Percentiles rank a stretch among this genome's conserved stretches.
These are phyloP conservation scores for Sebastes jordani DNA, from an alignment of 2,797 vertebrate species.

Conservation along the genomic window DNA sequence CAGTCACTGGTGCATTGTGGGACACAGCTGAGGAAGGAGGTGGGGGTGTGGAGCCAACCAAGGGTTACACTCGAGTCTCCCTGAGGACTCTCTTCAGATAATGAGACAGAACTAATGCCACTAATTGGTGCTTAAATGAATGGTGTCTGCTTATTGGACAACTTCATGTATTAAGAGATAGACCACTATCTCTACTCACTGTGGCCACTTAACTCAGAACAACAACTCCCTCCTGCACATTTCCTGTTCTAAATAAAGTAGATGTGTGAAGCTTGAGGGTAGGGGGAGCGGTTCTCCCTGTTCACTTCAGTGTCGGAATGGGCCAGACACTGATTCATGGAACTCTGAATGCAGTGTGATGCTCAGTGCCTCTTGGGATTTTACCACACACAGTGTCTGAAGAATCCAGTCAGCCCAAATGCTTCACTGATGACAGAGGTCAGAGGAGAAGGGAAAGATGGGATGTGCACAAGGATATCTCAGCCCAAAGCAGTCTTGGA, in stretches of 20 bases:
- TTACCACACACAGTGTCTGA: background rate
- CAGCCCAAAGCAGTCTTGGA: background rate
- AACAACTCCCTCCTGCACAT: conserved; percentile 4
- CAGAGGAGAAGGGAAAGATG: background rate
- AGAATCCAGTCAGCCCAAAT: conserved; percentile 2
- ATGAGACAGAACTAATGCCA: conserved; percentile 31
- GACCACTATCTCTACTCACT: background rate
- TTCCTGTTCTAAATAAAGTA: background rate
- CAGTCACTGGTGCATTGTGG: conserved; percentile 46
- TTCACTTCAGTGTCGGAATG: background rate
- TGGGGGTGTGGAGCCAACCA: background rate
- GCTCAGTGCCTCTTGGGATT: background rate
- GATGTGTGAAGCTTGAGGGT: background rate
- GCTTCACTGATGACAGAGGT: background rate
- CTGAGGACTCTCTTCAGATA: conserved; percentile 16
- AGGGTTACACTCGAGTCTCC: conserved; percentile 1
- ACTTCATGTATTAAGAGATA: background rate
- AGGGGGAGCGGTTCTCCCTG: background rate
- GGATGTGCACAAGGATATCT: background rate
- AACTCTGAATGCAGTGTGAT: background rate
- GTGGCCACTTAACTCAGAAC: background rate
- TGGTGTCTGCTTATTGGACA: conserved; percentile 14
- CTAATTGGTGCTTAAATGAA: conserved; percentile 36
- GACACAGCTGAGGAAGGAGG: background rate
- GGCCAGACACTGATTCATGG: background rate